phyloP scores from a whole-genome alignment of 2,888 invertebrate species.

The Dynastes tityus region DNA sequence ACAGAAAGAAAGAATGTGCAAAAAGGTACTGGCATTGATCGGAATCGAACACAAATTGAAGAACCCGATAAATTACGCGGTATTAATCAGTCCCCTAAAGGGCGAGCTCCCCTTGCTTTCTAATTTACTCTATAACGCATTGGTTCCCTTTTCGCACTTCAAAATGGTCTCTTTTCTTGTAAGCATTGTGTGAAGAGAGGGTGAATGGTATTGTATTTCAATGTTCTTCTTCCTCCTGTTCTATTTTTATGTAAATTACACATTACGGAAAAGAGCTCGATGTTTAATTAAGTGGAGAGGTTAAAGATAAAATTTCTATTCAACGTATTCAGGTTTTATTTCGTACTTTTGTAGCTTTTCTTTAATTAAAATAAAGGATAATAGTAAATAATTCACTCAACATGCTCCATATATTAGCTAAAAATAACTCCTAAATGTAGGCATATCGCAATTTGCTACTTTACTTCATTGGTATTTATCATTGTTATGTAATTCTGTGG shows the following conservation, averaged over 20 bases:
- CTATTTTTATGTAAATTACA: conserved; percentile 15
- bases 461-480: too few relatives aligned
- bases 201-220: neutral
- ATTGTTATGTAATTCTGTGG: too few relatives aligned
- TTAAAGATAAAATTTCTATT: neutral
- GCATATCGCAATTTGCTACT: too few relatives aligned
- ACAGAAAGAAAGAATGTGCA: conserved; percentile 5
- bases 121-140: neutral
- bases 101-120: conserved; percentile 9
- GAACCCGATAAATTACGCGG: conserved; percentile 46
- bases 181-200: neutral
- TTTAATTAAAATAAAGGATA: neutral
- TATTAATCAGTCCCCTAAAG: conserved; percentile 40
- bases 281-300: conserved; percentile 12
- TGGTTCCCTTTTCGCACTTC: neutral
- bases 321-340: neutral
- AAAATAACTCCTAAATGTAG: too few relatives aligned
- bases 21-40: conserved; percentile 18
- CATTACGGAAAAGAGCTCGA: neutral
- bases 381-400: too few relatives aligned
- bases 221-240: neutral
- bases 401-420: too few relatives aligned
- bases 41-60: conserved; percentile 39
- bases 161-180: neutral
- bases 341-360: neutral